These are phyloP conservation scores for Danio rerio DNA, from an alignment of 2,113 vertebrate species.

Conservation along the genomic window DNA sequence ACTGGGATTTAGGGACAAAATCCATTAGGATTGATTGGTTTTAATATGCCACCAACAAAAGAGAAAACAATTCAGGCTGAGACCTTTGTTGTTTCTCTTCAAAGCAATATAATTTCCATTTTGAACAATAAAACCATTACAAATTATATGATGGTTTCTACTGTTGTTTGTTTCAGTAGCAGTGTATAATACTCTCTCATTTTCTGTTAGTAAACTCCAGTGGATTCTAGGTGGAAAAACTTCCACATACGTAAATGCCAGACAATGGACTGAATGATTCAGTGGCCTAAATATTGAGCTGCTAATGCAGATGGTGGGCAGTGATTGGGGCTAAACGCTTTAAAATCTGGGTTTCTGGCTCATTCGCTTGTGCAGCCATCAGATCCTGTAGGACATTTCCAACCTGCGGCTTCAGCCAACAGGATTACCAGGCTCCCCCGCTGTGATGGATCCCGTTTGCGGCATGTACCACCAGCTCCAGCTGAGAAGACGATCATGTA, in stretches of 20 bases:
- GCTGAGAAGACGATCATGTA: conserved; percentile 30
- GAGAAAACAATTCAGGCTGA: no score
- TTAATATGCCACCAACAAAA: no score
- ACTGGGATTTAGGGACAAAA: no score
- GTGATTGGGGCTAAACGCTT: conserved; percentile 69
- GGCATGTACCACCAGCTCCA: conserved; percentile 19
- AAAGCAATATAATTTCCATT: no score
- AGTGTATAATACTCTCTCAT: no score
- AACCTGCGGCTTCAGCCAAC: conserved; percentile 25
- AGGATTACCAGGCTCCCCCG: neutral
- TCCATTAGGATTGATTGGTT: no score
- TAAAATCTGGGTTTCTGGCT: conserved; percentile 62
- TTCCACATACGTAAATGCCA: neutral
- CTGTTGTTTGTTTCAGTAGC: no score
- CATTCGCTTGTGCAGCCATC: conserved; percentile 56
- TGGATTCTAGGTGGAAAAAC: neutral
- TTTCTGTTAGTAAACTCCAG: neutral
- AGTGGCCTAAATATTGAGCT: conserved; percentile 64
- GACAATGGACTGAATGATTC: neutral
- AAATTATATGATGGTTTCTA: no score
- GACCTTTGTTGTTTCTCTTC: no score
- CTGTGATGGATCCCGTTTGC: conserved; percentile 46
- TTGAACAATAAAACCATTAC: no score
- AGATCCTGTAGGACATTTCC: conserved; percentile 53
- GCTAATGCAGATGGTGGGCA: conserved; percentile 60